Base-by-base conservation (phyloP, 2,888 invertebrate genomes). In the Theretra japonica region DNA sequence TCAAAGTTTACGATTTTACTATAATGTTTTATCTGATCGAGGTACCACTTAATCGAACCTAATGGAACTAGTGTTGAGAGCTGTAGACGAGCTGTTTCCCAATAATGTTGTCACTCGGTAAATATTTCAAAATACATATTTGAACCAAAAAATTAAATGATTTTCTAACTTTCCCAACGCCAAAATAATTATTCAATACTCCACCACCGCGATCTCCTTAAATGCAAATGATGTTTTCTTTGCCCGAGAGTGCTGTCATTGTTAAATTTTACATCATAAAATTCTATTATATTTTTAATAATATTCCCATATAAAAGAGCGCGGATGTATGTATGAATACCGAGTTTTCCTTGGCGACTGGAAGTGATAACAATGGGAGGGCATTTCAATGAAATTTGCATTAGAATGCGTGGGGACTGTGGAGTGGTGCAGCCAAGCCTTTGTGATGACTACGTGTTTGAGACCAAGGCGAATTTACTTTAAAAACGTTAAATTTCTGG, bases 371-470 rank as follows among this genome's bases (percentile, higher is more conserved):
- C 91, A 92, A 93, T 90, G 82, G 88, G 82, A 80, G 83, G 81
- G 86, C 82, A 87, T 93, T 92, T 91, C 92, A 92, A 91, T 92
- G 87, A 88, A 88, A 93, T 93, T 93, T 92, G 91, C 93, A 93
- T 93, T 89, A 91, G 90, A 92, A 92, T 92, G 88, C 88, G 85
- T 85, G 82, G 86, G 79, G 85, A 41, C 41, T 41, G 41, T 41
- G 41, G 41, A 90, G 88, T 86, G 83, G 83, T 89, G 91, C 90
- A 89, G 82, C 82, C 81, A 70, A 82, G 84, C 85, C 87, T 90
- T 90, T 90, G 91, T 90, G 87, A 86, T 82, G 83, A 82, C 81
- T 82, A 81, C 82, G 83, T 80, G 80, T 80, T 75, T 76, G 57
- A 48, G 69, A 58, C 19, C 75, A 74, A 75, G 74, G 58, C 69